Conservation (phyloP, 2,797 vertebrate genomes). For the Lepus oiostolus region DNA sequence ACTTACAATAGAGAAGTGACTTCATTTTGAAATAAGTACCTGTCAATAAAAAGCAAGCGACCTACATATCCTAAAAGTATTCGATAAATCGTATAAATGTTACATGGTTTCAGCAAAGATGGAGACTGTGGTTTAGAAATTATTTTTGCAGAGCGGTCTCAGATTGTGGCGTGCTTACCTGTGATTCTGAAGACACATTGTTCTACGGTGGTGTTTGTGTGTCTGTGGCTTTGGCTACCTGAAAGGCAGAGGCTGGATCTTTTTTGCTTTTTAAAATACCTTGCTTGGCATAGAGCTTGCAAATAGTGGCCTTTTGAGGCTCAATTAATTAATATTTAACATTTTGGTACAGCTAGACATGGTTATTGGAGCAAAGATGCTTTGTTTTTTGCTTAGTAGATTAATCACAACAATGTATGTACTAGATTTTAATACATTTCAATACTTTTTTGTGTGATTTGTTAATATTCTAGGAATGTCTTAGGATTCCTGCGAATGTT, state of each 20-base stretch:
- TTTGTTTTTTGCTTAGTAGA: conserved; percentile 2
- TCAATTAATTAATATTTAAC: conserved; percentile 2
- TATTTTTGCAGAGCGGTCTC: accelerated
- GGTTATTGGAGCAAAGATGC: not conserved
- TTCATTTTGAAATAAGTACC: not conserved
- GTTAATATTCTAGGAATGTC: not conserved
- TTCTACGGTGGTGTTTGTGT: not conserved
- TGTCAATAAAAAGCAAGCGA: not conserved
- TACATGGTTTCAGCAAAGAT: not conserved
- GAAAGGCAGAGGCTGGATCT: not conserved
- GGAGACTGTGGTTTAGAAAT: not conserved
- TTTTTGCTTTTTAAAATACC: not conserved
- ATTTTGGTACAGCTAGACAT: not conserved
- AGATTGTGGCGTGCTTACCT: accelerated
- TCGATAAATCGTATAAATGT: not conserved
- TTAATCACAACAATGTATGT: not conserved
- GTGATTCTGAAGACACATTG: not conserved
- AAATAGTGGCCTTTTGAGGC: conserved; percentile 1
- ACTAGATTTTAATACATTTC: conserved; percentile 10
- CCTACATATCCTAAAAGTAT: not conserved
- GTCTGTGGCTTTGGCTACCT: not conserved
- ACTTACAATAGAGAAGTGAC: not conserved
- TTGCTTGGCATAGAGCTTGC: not conserved
- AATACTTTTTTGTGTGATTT: not conserved
- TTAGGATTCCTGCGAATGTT: not conserved